Evolutionary conservation across 2,888 invertebrate species (phyloP).

Genomic region (Cloeon dipterum): DNA sequence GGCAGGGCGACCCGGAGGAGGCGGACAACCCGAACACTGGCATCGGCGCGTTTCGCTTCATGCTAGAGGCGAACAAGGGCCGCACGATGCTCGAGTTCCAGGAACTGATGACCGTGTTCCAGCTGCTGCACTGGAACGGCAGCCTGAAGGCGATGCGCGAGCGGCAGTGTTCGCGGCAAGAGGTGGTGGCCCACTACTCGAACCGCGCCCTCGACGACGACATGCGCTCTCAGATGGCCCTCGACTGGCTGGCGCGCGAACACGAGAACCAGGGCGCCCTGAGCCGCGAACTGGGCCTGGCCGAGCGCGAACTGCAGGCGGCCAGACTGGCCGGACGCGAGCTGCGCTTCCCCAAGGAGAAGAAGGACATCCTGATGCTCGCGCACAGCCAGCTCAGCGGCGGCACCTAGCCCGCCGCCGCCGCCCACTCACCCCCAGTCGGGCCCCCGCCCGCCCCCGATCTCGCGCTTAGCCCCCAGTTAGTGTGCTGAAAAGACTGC

Average conservation of each 20-base stretch:
- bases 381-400: slow-evolving; percentile 54
- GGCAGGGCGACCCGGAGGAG: slow-evolving; percentile 17
- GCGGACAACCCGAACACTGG: slow-evolving; percentile 51
- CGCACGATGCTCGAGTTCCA: slow-evolving; percentile 91
- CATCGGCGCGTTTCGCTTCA: slow-evolving; percentile 37
- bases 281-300: slow-evolving; percentile 54
- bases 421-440: too few relatives aligned
- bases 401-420: neutral
- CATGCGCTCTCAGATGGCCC: slow-evolving; percentile 89
- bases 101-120: slow-evolving; percentile 94
- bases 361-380: slow-evolving; percentile 77
- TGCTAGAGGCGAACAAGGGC: slow-evolving; percentile 36
- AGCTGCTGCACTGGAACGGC: slow-evolving; percentile 92
- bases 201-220: slow-evolving; percentile 81
- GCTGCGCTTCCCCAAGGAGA: slow-evolving; percentile 83
- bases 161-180: slow-evolving; percentile 80
- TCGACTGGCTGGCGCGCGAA: slow-evolving; percentile 78
- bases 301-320: slow-evolving; percentile 66
- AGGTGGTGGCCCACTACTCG: slow-evolving; percentile 81
- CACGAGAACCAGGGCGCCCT: slow-evolving; percentile 49
- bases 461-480: too few relatives aligned
- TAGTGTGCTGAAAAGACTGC: too few relatives aligned
- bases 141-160: slow-evolving; percentile 67
- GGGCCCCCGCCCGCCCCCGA: too few relatives aligned
- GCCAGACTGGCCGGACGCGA: slow-evolving; percentile 75